These are phyloP conservation scores for Drosophila ananassae DNA, from an alignment of 1,140 invertebrate genomes.

Conservation along the genomic window DNA sequence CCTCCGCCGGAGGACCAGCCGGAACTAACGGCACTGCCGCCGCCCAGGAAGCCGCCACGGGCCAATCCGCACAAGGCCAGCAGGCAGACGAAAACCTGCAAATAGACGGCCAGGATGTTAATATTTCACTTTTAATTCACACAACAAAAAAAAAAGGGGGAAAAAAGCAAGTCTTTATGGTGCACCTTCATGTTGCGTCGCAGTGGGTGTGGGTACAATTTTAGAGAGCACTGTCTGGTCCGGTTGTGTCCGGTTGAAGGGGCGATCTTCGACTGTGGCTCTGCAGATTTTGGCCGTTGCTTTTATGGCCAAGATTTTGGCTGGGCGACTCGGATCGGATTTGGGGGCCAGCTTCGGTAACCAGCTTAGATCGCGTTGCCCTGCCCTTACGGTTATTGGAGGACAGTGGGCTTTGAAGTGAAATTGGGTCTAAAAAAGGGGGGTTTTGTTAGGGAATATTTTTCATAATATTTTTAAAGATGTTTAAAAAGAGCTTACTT, in stretches of 20 bases:
- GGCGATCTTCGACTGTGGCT: slow-evolving; percentile 71
- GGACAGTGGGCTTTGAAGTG: slow-evolving; percentile 4
- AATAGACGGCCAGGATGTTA: slow-evolving; percentile 15
- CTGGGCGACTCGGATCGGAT: background rate
- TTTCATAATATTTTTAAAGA: no score
- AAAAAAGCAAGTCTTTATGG: slow-evolving; percentile 6
- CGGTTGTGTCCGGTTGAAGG: slow-evolving; percentile 42
- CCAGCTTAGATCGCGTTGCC: slow-evolving; percentile 10
- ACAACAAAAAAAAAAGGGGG: slow-evolving; percentile 8
- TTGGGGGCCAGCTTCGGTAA: slow-evolving; percentile 1
- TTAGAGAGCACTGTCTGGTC: slow-evolving; percentile 25
- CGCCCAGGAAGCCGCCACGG: slow-evolving; percentile 71
- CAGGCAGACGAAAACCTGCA: slow-evolving; percentile 74
- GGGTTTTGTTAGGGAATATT: no score
- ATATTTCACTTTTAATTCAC: slow-evolving; percentile 33
- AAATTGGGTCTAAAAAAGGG: no score
- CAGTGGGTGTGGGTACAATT: slow-evolving; percentile 16
- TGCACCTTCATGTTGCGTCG: slow-evolving; percentile 65
- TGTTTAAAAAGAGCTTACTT: no score
- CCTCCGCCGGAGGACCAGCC: slow-evolving; percentile 50
- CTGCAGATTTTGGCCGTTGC: slow-evolving; percentile 22
- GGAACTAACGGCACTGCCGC: slow-evolving; percentile 51
- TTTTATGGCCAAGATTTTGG: slow-evolving; percentile 52
- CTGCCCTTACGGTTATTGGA: slow-evolving; percentile 11
- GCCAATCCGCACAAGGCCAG: slow-evolving; percentile 73